Base-by-base conservation (phyloP, 2,113 vertebrate species). In the Lethenteron camtschaticum region DNA sequence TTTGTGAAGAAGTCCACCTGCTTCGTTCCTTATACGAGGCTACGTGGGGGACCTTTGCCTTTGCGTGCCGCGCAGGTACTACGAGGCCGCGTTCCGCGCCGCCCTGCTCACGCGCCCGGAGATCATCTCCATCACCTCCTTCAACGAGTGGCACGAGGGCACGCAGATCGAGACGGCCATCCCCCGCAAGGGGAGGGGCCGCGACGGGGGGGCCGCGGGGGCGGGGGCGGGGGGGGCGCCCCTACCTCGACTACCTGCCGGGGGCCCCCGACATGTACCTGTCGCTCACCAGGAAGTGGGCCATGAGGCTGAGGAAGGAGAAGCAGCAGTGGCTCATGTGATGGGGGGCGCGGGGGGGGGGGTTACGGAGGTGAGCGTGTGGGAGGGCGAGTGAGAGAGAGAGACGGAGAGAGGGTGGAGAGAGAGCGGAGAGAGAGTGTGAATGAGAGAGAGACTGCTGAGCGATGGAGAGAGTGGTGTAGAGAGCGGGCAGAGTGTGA, bases 81-180 rank as follows among this genome's bases (percentile, higher is more conserved):
- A 95, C 7, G 94, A 96, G 75, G 88, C 82, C 9, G 81, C 87
- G 0, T 80, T 96, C 71, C 85, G 78, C 8, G 83, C 85, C 1
- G 92, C 94, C 0, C 75, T 96, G 24, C 72, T 86, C 16, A 79
- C 84, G 14, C 79, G 79, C 10, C 85, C 92, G 2, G 84, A 86
- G 76, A 79, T 92, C 11, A 85, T 99, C 75, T 90, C 94, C 0
- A 82, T 99, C 69, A 99, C 94, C 0, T 99, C 94, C 14, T 99
- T 99, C 71, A 99, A 99, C 68, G 94, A 99, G 72, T 99, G 94
- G 94, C 94, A 99, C 3, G 94, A 99, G 77, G 94, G 92, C 68
- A 92, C 94, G 55, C 94, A 99, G 74, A 99, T 99, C 16, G 94
- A 99, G 80, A 86, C 82, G 73, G 90, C 94, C 11, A 57, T 96